phyloP scores from a whole-genome alignment of 2,797 vertebrate genomes.

The Chelonia mydas region DNA sequence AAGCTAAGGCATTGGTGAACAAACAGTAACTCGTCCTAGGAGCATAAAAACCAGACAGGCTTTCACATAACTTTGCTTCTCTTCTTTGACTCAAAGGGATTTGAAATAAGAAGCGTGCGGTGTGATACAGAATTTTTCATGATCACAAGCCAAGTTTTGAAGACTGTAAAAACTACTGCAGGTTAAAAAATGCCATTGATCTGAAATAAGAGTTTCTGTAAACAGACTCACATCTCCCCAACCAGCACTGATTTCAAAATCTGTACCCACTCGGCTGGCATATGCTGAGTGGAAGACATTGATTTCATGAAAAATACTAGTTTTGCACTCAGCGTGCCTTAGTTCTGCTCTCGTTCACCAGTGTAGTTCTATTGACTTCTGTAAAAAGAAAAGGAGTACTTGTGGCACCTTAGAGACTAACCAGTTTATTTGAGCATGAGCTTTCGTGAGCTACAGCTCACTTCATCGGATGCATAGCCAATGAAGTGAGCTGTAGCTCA shows the following conservation, averaged over 20 bases:
- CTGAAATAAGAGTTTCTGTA: not conserved
- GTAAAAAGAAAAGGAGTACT: too few relatives aligned
- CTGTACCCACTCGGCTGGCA: not conserved
- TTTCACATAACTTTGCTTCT: constrained; percentile 27
- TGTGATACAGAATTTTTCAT: not conserved
- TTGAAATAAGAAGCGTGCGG: constrained; percentile 12
- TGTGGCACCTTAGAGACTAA: too few relatives aligned
- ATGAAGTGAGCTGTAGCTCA: too few relatives aligned
- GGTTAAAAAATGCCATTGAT: not conserved
- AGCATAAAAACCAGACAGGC: constrained; percentile 29
- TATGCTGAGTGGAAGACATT: not conserved
- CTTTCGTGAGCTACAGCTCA: too few relatives aligned
- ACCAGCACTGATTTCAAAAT: constrained; percentile 16
- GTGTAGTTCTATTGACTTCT: not conserved
- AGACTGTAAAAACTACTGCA: not conserved
- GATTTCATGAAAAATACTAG: not conserved
- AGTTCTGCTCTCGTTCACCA: not conserved
- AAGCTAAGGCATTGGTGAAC: constrained; percentile 7
- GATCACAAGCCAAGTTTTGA: not conserved
- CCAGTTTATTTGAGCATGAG: too few relatives aligned
- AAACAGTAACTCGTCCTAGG: constrained; percentile 28
- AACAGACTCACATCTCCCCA: not conserved
- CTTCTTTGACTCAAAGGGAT: not conserved
- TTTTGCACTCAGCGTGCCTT: not conserved
- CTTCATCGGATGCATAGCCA: too few relatives aligned